These are phyloP conservation scores for Thalpophila matura DNA, from an alignment of 2,888 invertebrate genomes.

Conservation along the genomic window DNA sequence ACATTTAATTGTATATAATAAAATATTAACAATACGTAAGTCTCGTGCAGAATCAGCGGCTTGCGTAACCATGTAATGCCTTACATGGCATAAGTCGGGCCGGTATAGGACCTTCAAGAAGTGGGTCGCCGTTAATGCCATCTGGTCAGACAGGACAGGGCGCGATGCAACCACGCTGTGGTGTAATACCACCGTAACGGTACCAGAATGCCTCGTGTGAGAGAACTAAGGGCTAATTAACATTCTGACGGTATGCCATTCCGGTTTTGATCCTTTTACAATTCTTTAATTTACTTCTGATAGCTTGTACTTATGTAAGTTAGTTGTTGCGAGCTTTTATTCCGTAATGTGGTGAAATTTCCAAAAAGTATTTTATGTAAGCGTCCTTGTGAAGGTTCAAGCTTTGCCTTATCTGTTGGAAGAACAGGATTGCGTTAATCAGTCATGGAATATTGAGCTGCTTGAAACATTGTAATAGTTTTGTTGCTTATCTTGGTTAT, in stretches of 20 bases:
- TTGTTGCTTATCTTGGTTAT: background rate
- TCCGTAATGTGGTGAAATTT: slow-evolving; percentile 26
- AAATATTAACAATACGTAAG: slow-evolving; percentile 64
- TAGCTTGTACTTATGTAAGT: slow-evolving; percentile 27
- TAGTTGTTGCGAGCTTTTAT: slow-evolving; percentile 32
- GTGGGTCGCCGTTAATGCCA: slow-evolving; percentile 87
- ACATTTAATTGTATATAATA: slow-evolving; percentile 55
- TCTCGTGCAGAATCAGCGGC: slow-evolving; percentile 60
- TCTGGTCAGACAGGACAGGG: slow-evolving; percentile 84
- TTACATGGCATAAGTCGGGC: slow-evolving; percentile 80
- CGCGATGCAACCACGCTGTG: slow-evolving; percentile 76
- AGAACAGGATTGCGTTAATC: slow-evolving; percentile 24
- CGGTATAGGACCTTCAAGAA: slow-evolving; percentile 85
- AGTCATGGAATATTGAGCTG: slow-evolving; percentile 21
- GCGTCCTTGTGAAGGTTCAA: slow-evolving; percentile 53
- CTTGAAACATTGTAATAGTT: slow-evolving; percentile 10
- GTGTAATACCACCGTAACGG: slow-evolving; percentile 79
- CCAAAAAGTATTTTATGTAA: slow-evolving; percentile 31
- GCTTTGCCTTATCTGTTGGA: slow-evolving; percentile 14
- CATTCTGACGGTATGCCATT: slow-evolving; percentile 61
- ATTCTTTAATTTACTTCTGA: slow-evolving; percentile 50
- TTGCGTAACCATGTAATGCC: slow-evolving; percentile 86
- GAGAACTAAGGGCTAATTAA: slow-evolving; percentile 69
- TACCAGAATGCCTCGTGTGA: slow-evolving; percentile 68
- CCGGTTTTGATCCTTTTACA: slow-evolving; percentile 62